Conservation (phyloP, 30 jellyfish, hydroid and myxozoan species). For the Turritopsis dohrnii region DNA sequence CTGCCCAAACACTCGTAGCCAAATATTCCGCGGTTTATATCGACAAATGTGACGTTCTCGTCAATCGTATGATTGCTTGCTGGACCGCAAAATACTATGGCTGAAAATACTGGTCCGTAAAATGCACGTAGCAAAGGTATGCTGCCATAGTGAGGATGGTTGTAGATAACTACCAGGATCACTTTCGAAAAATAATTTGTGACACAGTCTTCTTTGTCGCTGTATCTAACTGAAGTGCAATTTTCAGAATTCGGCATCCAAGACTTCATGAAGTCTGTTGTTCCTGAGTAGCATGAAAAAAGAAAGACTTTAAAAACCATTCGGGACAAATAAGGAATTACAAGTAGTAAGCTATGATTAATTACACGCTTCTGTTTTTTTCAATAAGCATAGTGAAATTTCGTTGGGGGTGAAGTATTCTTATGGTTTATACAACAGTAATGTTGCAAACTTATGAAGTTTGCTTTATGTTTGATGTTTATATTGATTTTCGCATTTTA, state of each 20-base stretch:
- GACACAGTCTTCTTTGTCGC: slow-evolving; percentile 12
- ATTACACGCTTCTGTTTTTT: too few relatives aligned
- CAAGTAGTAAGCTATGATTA: too few relatives aligned
- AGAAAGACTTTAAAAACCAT: not conserved
- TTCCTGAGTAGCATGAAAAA: not conserved
- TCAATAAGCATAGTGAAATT: too few relatives aligned
- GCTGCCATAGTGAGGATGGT: slow-evolving; percentile 87
- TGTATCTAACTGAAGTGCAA: not conserved
- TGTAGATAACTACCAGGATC: slow-evolving; percentile 66
- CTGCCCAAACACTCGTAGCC: slow-evolving; percentile 81
- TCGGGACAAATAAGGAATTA: too few relatives aligned
- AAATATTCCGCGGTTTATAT: slow-evolving; percentile 60
- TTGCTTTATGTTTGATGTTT: too few relatives aligned
- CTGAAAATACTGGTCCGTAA: slow-evolving; percentile 76
- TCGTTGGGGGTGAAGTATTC: too few relatives aligned
- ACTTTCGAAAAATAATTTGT: slow-evolving; percentile 33
- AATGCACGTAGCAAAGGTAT: slow-evolving; percentile 45
- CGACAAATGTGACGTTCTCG: slow-evolving; percentile 33
- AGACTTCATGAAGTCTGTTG: not conserved
- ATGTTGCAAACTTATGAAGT: too few relatives aligned
- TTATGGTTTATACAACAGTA: too few relatives aligned
- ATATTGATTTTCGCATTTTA: too few relatives aligned
- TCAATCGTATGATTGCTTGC: slow-evolving; percentile 12
- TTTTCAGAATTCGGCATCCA: not conserved
- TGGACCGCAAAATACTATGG: slow-evolving; percentile 70